Base-by-base conservation (phyloP, 2,888 invertebrate species). In the Phalangium opilio region DNA sequence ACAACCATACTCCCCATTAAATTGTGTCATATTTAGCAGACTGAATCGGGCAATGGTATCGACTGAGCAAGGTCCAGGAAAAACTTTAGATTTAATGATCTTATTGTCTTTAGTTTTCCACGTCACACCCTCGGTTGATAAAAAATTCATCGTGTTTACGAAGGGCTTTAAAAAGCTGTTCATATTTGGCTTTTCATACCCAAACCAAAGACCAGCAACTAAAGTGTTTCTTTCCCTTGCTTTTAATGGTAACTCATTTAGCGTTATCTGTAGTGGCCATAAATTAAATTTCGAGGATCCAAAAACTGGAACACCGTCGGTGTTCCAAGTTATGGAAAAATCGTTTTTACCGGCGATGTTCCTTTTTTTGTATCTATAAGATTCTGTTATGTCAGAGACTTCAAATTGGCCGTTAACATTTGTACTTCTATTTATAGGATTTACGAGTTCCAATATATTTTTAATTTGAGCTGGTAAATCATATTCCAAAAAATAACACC, bases 1-100 rank as follows among this genome's bases (percentile, higher is more conserved):
- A 27, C 41, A 45, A 33, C 45, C 41, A 45, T 41, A 45, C 34
- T 45, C 40, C n/a, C 41, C 45, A 40, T 47, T 47, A 18, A 34
- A 47, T 11, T 47, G 46, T 20, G 20, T 42, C 42, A 47, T 47
- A 20, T 47, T 47, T 19, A 42, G 41, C 8, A 47, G 36, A 10
- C 36, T 41, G 36, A 41, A 47, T 42, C 41, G 41, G 41, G 46
- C 46, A 15, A 42, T 41, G 36, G 41, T 41, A 20, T 47, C 46
- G 12, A 47, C 41, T 11, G 41, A 41, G 10, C 46, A 41, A 47
- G 35, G 42, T 27, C 41, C 19, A 11, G 41, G 41, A 27, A 21
- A 47, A 18, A 42, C 41, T 35, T 14, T 21, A 10, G 46, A 47
- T 14, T 41, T 17, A 1, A 47, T 21, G 27, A 7, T 17, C 14